These are phyloP conservation scores for Liposcelis brunnea DNA, from an alignment of 2,888 invertebrate genomes.

Conservation along the genomic window DNA sequence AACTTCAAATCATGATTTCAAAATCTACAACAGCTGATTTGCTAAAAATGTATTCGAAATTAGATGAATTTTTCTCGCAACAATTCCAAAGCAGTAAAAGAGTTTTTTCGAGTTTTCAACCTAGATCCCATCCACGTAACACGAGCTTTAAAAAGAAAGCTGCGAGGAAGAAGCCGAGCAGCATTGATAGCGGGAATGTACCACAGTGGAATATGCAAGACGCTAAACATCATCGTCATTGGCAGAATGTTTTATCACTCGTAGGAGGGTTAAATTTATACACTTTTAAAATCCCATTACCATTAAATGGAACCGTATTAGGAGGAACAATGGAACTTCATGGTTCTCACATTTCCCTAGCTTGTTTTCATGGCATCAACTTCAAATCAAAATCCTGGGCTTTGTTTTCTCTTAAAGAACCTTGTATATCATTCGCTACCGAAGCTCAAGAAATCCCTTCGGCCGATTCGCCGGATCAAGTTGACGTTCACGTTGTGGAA, in stretches of 20 bases:
- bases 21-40: constrained; percentile 94
- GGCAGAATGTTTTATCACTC: constrained; percentile 74
- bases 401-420: constrained; percentile 80
- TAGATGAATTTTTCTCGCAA: constrained; percentile 95
- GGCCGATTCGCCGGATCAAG: constrained; percentile 35
- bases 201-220: constrained; percentile 31
- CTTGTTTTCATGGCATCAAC: constrained; percentile 95
- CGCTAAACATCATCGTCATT: constrained; percentile 77
- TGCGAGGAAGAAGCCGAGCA: constrained; percentile 12
- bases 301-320: constrained; percentile 48
- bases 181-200: constrained; percentile 11
- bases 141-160: constrained; percentile 10
- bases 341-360: constrained; percentile 80
- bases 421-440: constrained; percentile 80
- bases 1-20: constrained; percentile 89
- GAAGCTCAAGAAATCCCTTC: constrained; percentile 77
- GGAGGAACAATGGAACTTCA: constrained; percentile 80
- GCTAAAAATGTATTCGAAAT: constrained; percentile 88
- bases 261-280: constrained; percentile 67
- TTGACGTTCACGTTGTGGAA: constrained; percentile 70
- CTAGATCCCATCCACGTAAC: constrained; percentile 25
- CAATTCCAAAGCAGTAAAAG: constrained; percentile 92
- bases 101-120: constrained; percentile 60
- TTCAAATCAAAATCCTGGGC: constrained; percentile 95
- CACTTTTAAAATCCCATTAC: constrained; percentile 34